Conservation (phyloP, 2,797 vertebrate genomes). For the Bradypus variegatus region DNA sequence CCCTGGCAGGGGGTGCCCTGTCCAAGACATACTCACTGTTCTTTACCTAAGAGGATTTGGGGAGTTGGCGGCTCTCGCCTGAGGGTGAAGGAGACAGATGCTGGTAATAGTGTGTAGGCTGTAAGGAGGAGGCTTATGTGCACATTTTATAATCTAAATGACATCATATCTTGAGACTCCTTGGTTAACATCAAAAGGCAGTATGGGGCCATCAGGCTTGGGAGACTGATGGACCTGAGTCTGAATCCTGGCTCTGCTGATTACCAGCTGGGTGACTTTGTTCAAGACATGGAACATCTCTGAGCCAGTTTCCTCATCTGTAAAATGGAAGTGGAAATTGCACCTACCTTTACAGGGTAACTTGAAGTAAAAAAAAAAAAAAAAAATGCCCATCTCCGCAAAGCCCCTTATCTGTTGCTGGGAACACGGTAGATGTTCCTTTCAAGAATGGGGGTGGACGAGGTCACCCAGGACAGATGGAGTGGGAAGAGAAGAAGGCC, state of each 20-base stretch:
- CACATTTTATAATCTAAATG: background rate
- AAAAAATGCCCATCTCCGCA: background rate
- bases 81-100: background rate
- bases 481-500: background rate
- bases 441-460: background rate
- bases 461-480: background rate
- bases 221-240: background rate
- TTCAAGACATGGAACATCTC: background rate
- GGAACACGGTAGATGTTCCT: background rate
- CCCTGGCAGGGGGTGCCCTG: background rate
- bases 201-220: background rate
- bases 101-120: background rate
- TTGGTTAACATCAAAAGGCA: background rate
- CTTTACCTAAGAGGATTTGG: background rate
- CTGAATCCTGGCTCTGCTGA: background rate
- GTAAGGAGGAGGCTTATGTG: background rate
- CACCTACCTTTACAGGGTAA: background rate
- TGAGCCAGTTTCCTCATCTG: background rate
- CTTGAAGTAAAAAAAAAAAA: background rate
- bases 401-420: background rate
- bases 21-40: background rate
- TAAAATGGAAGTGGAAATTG: background rate
- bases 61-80: background rate
- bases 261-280: background rate
- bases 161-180: background rate